Evolutionary conservation across 1,140 invertebrate genomes (phyloP).

Genomic region (Lasioglossum albipes): DNA sequence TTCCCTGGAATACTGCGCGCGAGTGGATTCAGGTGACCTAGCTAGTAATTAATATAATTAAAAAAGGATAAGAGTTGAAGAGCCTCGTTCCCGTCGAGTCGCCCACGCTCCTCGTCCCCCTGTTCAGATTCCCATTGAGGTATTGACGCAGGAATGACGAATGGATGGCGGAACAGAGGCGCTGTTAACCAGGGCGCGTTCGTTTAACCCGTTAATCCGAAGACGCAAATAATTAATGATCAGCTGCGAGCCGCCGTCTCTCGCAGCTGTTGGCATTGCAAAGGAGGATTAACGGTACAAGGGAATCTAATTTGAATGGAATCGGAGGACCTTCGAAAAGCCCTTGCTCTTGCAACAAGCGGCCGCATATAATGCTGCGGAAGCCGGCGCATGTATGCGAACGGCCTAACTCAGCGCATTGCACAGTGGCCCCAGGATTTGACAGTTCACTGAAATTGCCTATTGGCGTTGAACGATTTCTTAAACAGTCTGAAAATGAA

Average conservation of each 20-base stretch:
- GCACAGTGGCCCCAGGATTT: too few species aligned
- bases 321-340: constrained; percentile 45
- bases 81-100: not conserved
- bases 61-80: not conserved
- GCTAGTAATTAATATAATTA: too few species aligned
- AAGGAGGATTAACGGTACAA: constrained; percentile 60
- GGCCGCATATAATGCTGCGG: constrained; percentile 3
- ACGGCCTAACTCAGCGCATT: too few species aligned
- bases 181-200: constrained; percentile 17
- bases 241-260: constrained; percentile 46
- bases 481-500: too few species aligned
- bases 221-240: constrained; percentile 58
- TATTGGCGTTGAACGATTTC: too few species aligned
- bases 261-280: constrained; percentile 55
- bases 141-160: not conserved
- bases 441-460: too few species aligned
- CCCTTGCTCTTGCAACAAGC: constrained; percentile 14
- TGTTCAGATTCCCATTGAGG: not conserved
- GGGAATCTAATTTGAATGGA: constrained; percentile 65
- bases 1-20: too few species aligned
- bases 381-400: too few species aligned
- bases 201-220: constrained; percentile 50
- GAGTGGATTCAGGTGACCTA: too few species aligned
- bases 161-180: constrained; percentile 3
- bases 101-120: not conserved